A percentile compares a stretch with the other conserved stretches of the same genome.
Evolutionary conservation across 2,888 invertebrate genomes (phyloP).

Genomic region (Scotopteryx bipunctaria): DNA sequence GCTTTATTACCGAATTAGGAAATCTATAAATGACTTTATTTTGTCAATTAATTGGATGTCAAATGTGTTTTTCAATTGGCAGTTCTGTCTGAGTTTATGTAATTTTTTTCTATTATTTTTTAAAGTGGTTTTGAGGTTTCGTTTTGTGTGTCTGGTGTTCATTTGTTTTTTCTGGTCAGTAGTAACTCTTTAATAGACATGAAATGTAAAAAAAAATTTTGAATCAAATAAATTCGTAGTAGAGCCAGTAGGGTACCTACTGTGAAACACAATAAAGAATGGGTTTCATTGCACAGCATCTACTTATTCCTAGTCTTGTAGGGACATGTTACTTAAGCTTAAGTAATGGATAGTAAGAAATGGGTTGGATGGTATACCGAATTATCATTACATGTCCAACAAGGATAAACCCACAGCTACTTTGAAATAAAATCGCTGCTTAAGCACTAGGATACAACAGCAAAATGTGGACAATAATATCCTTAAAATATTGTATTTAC

Average conservation of each 20-base stretch:
- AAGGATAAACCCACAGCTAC: constrained; percentile 7
- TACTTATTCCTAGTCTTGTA: neutral
- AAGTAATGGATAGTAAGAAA: constrained; percentile 1
- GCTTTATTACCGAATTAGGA: no score
- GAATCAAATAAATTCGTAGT: neutral
- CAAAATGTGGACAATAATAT: constrained; percentile 45
- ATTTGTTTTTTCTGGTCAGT: no score
- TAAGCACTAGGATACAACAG: constrained; percentile 36
- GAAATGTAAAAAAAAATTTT: no score
- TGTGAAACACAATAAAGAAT: neutral
- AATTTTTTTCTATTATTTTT: no score
- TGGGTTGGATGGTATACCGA: neutral
- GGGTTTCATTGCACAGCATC: neutral
- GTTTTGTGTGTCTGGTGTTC: no score
- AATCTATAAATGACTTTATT: no score
- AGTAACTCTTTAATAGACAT: no score
- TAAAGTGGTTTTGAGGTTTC: no score
- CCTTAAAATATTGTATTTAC: constrained; percentile 61
- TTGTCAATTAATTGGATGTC: no score
- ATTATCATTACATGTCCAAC: constrained; percentile 8
- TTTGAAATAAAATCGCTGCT: constrained; percentile 27
- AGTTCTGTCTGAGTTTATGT: no score
- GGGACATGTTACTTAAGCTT: neutral
- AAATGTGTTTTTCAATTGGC: no score
- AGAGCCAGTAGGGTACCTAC: neutral